Evolutionary conservation across 2,797 vertebrate genomes (phyloP), one percentile per base, ranked within the genome.

Genomic region (Cyclura pinguis): DNA sequence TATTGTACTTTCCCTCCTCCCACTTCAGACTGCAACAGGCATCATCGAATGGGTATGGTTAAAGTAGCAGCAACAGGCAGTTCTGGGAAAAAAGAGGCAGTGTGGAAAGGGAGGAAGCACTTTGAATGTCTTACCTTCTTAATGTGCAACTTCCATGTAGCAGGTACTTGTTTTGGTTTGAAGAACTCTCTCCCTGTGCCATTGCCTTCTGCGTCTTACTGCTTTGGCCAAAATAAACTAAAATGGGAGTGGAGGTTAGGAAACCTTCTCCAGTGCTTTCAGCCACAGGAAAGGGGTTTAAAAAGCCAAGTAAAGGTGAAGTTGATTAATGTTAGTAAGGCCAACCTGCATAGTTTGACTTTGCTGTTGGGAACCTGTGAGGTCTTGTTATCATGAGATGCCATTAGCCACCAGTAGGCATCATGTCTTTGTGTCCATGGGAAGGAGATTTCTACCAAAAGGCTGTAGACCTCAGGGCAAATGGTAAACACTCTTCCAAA

Each of bases 301-400:
- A 84, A 50, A 89, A 64, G 35, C 78, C 83, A 16, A 4, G 88
- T 5, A 0, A 52, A 38, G 47, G 20, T 0, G 24, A 77, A 52
- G 69, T 0, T 0, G 59, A 55, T 0, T 12, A 62, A 2, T 72
- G 2, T 0, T 0, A 10, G 16, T 8, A 0, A 0, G 57, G 80
- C 73, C 52, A 59, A 10, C 50, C 12, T 7, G n/a, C 47, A 55
- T 0, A 18, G 0, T 0, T 0, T 29, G 29, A 22, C 1, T 0
- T 77, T 90, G 90, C 74, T 84, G 13, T 74, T 0, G 0, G 57
- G 62, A 88, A 52, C 87, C 50, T 0, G 20, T 13, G 0, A 80
- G 62, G 55, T 73, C 50, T 89, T 62, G 2, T 0, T 83, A 57
- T 87, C 47, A 87, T 77, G 78, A 89, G 80, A 72, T 80, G 38